Base-by-base conservation (phyloP, 2,888 invertebrate genomes). In the Hylaea fasciaria region DNA sequence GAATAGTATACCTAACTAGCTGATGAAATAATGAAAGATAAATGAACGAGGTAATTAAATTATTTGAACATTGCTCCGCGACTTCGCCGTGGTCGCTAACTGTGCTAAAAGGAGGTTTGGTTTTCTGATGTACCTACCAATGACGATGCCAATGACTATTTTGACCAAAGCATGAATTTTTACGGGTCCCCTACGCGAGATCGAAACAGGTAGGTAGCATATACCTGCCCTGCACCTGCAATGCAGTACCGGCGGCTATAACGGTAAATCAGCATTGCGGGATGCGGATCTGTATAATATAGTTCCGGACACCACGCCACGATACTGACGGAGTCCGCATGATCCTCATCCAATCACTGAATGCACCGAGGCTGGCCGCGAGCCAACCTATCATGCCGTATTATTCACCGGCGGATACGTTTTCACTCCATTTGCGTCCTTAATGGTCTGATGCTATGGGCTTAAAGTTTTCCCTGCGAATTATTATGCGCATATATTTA, bases 221-320 rank as follows among this genome's bases (percentile, higher is more conserved):
- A n/a, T 5, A 3, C 5, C 22, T 22, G 5, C 5, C 10, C 32
- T 32, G 9, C 9, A 1, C 2, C 44, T 37, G 45, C 46, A 46
- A 46, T 54, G 54, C 46, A 16, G 46, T 10, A 5, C 22, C 2
- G 17, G 32, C 44, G n/a, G n/a, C 1, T 39, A 10, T 13, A 37
- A 35, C n/a, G 10, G 5, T 9, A n/a, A 39, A 39, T 45, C 56
- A 50, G 56, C 56, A 50, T 50, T 57, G 56, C 56, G 45, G 49
- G 50, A 41, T 55, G 48, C 29, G 13, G 13, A 14, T 12, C n/a
- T 29, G 46, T 14, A 13, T 9, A 11, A 43, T 43, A 11, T 9
- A 0, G 14, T 46, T 32, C 47, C 16, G 35, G 47, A 47, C n/a
- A n/a, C n/a, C n/a, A n/a, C n/a, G n/a, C n/a, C n/a, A n/a, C n/a